Conservation (phyloP, 2,888 invertebrate species). For the Timema cristinae region DNA sequence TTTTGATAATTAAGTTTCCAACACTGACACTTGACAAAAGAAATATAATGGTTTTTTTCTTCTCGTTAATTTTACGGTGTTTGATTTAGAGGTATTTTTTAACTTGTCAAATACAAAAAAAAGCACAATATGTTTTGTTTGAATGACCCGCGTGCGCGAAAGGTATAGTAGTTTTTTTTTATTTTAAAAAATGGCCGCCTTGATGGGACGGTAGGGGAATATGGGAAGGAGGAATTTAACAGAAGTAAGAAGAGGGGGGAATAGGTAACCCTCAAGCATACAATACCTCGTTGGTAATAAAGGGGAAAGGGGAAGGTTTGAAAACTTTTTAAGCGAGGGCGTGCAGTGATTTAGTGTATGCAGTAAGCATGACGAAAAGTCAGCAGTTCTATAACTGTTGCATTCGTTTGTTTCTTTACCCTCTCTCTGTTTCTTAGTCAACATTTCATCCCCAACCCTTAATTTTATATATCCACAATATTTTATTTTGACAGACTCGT, state of each 20-base stretch:
- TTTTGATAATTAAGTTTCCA: too few relatives aligned
- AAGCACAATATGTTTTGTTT: background rate
- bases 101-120: too few relatives aligned
- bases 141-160: background rate
- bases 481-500: too few relatives aligned
- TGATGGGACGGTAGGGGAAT: background rate
- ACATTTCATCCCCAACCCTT: too few relatives aligned
- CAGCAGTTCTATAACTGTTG: too few relatives aligned
- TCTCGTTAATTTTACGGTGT: conserved; percentile 3
- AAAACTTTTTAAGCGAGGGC: conserved; percentile 12
- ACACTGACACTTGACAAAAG: too few relatives aligned
- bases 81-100: conserved; percentile 1
- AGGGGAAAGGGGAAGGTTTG: background rate
- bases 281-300: background rate
- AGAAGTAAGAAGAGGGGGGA: background rate
- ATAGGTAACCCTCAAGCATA: background rate
- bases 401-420: too few relatives aligned
- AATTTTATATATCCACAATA: too few relatives aligned
- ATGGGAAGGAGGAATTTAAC: background rate
- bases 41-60: background rate
- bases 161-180: background rate
- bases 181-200: conserved; percentile 3
- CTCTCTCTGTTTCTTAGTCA: too few relatives aligned
- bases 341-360: conserved; percentile 24
- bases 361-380: conserved; percentile 26